These are phyloP conservation scores for Euproctis similis DNA, from an alignment of 2,888 invertebrate genomes.

Conservation along the genomic window DNA sequence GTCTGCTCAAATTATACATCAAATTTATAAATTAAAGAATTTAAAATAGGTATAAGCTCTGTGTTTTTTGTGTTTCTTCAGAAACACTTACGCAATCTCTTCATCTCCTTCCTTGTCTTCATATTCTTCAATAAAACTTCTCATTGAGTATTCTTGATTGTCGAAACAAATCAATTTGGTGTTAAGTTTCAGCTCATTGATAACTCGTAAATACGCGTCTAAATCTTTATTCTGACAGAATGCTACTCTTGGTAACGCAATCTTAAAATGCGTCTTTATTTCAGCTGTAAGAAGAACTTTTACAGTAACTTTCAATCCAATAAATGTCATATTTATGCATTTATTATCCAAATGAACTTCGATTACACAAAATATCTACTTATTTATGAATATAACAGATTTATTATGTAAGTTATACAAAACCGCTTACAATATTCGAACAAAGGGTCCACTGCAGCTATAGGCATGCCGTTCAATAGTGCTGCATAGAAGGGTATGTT, in stretches of 20 bases:
- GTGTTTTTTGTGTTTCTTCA: too few relatives aligned
- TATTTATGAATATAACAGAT: too few relatives aligned
- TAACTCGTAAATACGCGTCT: conserved; percentile 28
- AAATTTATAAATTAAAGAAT: too few relatives aligned
- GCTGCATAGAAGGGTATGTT: conserved; percentile 53
- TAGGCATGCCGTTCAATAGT: conserved; percentile 43
- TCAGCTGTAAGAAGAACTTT: conserved; percentile 44
- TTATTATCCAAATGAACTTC: too few relatives aligned
- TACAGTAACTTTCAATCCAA: too few relatives aligned
- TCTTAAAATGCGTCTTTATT: conserved; percentile 37
- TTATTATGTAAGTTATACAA: too few relatives aligned
- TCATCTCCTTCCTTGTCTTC: conserved; percentile 22
- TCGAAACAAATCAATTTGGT: conserved; percentile 41
- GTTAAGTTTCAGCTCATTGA: conserved; percentile 30
- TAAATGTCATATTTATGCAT: too few relatives aligned
- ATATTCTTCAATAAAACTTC: conserved; percentile 31
- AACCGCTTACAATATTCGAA: conserved; percentile 52
- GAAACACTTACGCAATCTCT: conserved; percentile 39
- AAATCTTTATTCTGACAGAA: conserved; percentile 41
- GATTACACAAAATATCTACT: too few relatives aligned
- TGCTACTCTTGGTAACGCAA: conserved; percentile 41
- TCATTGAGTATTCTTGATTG: conserved; percentile 34
- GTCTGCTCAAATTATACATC: too few relatives aligned
- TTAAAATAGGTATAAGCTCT: too few relatives aligned
- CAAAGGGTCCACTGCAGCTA: conserved; percentile 46